These are phyloP conservation scores for Adrianichthys oophorus DNA, from an alignment of 2,797 vertebrate species.

Conservation along the genomic window DNA sequence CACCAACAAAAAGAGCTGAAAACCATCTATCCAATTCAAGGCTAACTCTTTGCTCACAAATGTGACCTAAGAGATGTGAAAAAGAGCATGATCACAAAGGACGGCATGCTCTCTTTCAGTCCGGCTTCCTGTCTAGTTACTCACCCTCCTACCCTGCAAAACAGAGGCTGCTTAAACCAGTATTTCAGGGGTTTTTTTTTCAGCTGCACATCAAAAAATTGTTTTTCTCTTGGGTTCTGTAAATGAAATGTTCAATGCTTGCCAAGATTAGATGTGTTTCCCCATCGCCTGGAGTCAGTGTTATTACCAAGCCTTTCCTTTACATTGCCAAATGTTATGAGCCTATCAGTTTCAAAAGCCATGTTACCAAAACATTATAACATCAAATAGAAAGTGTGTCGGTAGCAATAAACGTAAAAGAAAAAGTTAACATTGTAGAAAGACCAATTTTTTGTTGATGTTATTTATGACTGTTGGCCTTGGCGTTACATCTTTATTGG, in stretches of 20 bases:
- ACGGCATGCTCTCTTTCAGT: slow-evolving; percentile 45
- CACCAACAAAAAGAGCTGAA: slow-evolving; percentile 47
- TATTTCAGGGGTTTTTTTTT: slow-evolving; percentile 15
- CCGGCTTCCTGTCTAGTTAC: slow-evolving; percentile 34
- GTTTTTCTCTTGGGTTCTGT: slow-evolving; percentile 22
- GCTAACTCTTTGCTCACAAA: slow-evolving; percentile 52
- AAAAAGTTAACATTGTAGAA: too few species aligned
- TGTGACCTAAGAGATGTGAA: slow-evolving; percentile 22
- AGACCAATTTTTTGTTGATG: too few species aligned
- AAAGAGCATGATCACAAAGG: slow-evolving; percentile 58
- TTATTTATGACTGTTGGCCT: too few species aligned
- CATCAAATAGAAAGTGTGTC: too few species aligned
- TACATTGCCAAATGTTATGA: slow-evolving; percentile 5
- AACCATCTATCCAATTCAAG: slow-evolving; percentile 51
- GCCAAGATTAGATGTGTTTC: slow-evolving; percentile 26
- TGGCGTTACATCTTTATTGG: too few species aligned
- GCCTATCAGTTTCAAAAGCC: neutral
- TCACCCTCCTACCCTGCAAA: slow-evolving; percentile 39
- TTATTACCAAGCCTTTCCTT: slow-evolving; percentile 15
- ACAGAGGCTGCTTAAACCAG: slow-evolving; percentile 41
- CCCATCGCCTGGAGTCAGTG: slow-evolving; percentile 4
- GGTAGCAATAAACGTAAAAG: too few species aligned
- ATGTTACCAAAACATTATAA: neutral
- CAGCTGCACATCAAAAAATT: slow-evolving; percentile 7
- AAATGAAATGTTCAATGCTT: slow-evolving; percentile 64